Percentiles rank a stretch among this genome's conserved stretches.
Evolutionary conservation across 2,888 invertebrate genomes (phyloP).

Genomic region (Globia sparganii): DNA sequence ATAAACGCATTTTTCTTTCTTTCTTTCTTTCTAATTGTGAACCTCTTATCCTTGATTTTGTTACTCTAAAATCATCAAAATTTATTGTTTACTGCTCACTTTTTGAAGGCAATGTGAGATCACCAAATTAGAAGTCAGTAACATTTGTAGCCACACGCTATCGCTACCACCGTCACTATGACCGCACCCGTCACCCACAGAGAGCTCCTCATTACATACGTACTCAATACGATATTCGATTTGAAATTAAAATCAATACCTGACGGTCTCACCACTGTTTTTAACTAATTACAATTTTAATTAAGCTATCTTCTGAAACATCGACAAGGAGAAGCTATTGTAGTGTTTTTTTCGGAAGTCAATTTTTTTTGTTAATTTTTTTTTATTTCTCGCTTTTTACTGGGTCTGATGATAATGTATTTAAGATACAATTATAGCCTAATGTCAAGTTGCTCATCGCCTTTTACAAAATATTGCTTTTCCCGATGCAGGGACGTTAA

Average conservation of each 20-base stretch:
- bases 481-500: too few species aligned
- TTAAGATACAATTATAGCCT: too few species aligned
- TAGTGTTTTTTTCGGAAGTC: constrained; percentile 10
- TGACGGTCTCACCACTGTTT: constrained; percentile 46
- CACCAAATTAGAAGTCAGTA: not conserved
- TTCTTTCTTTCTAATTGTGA: too few species aligned
- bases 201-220: constrained; percentile 58
- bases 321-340: constrained; percentile 7
- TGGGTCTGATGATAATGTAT: too few species aligned
- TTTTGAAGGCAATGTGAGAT: not conserved
- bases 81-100: not conserved
- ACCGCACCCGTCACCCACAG: not conserved
- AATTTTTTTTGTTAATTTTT: too few species aligned
- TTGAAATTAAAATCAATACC: constrained; percentile 68
- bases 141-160: not conserved
- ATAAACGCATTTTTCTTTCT: too few species aligned
- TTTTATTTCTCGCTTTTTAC: too few species aligned
- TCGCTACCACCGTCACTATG: not conserved
- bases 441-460: too few species aligned
- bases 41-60: not conserved
- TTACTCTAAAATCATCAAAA: too few species aligned
- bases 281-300: constrained; percentile 63
- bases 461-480: too few species aligned
- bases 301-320: constrained; percentile 34
- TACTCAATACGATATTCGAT: constrained; percentile 62